These are phyloP conservation scores for Engystomops pustulosus DNA, from an alignment of 2,113 vertebrate genomes.

Conservation along the genomic window DNA sequence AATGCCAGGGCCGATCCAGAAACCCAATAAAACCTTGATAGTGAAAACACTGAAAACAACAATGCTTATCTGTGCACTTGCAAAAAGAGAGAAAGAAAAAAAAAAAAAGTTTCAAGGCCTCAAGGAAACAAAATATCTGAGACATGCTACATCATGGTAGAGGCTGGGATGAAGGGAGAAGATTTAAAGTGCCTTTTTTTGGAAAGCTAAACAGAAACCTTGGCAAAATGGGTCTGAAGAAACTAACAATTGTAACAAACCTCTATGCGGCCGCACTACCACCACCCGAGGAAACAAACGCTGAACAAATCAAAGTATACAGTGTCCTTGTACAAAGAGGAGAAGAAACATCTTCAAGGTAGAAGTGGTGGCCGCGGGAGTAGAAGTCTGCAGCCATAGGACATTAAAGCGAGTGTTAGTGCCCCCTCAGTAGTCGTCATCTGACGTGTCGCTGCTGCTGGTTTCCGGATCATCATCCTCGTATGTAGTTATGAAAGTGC, in stretches of 20 bases:
- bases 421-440: conserved; percentile 71
- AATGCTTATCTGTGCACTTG: conserved; percentile 20
- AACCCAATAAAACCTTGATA: conserved; percentile 64
- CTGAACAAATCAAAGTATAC: conserved; percentile 70
- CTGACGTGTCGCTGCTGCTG: conserved; percentile 83
- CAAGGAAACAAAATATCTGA: conserved; percentile 59
- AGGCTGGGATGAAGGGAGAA: neutral
- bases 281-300: conserved; percentile 72
- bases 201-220: conserved; percentile 70
- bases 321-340: conserved; percentile 73
- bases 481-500: conserved; percentile 73
- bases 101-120: conserved; percentile 65
- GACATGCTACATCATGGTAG: conserved; percentile 65
- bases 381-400: conserved; percentile 66
- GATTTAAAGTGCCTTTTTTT: conserved; percentile 64
- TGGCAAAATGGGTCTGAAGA: conserved; percentile 65
- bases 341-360: conserved; percentile 69
- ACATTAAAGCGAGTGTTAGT: conserved; percentile 51
- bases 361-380: conserved; percentile 68
- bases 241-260: conserved; percentile 74
- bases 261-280: conserved; percentile 73
- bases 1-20: conserved; percentile 2
- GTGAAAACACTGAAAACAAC: conserved; percentile 59
- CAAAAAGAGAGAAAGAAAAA: conserved; percentile 37
- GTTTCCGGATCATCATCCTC: conserved; percentile 81